Evolutionary conservation across 1,140 invertebrate species (phyloP), one percentile per base, ranked within the genome.

Genomic region (Paraescarpia echinospica): DNA sequence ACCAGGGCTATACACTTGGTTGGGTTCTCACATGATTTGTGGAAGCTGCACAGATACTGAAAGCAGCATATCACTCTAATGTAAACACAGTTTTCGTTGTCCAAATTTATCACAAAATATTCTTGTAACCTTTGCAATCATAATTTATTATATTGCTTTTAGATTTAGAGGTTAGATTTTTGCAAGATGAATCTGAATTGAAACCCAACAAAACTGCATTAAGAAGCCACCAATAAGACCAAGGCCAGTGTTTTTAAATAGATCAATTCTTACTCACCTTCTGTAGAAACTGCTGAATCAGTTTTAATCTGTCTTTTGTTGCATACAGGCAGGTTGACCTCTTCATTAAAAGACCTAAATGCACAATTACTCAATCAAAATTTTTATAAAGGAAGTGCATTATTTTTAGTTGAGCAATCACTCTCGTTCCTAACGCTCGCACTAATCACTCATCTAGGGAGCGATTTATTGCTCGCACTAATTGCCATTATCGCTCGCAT

Each of bases 301-400:
- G 94, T 93, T 95, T 96, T 91, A 96, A 93, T 93, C 96, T 94
- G 59, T 96, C 95, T 94, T 95, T 96, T 89, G 96, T 96, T 51
- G 95, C 94, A 94, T 96, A 96, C 35, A 96, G 93, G 94, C 96
- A 96, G 89, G 95, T 96, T 89, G 95, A 95, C 94, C 96, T 94
- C 93, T 96, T 96, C 91, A 95, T 94, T 34, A 96, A 93, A 27
- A 96, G 92, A 35, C 95, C 95, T 96, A 59, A 34, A 91, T 48
- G 48, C 48, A 91, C 18, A 35, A 48, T 91, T 41, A 35, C 1
- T 1, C 8, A 34, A 90, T n/a, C 14, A 18, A 4, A 90, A 90
- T 14, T 34, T 34, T 90, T 22, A 22, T n/a, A n/a, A n/a, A n/a
- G n/a, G n/a, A n/a, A n/a, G n/a, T n/a, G n/a, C n/a, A n/a, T n/a